Evolutionary conservation across 2,113 vertebrate species (phyloP).

Genomic region (Carollia perspicillata): DNA sequence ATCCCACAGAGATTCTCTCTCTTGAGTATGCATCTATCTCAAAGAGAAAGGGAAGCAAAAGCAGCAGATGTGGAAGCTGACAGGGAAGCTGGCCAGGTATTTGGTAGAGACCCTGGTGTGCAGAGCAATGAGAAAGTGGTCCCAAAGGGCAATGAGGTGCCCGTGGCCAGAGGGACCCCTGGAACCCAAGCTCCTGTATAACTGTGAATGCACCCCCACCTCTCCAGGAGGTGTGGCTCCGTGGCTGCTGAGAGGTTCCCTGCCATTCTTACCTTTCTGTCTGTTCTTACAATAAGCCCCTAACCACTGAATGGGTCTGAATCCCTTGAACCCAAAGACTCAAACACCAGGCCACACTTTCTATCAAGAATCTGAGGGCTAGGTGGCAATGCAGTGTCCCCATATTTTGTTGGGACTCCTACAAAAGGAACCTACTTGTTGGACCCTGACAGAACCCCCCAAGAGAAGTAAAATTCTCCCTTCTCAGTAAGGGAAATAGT

Average conservation of each 20-base stretch:
- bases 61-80: not conserved
- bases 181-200: not conserved
- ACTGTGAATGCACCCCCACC: fast-evolving
- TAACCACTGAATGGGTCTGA: not conserved
- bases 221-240: not conserved
- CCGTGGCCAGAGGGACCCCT: too few relatives aligned
- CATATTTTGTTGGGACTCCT: not conserved
- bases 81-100: not conserved
- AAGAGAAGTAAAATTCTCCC: not conserved
- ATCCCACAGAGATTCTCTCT: not conserved
- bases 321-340: not conserved
- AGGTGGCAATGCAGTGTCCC: not conserved
- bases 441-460: not conserved
- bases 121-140: not conserved
- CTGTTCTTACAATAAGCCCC: not conserved
- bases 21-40: not conserved
- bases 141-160: not conserved
- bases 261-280: not conserved
- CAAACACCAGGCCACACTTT: not conserved
- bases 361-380: not conserved
- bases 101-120: not conserved
- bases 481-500: not conserved
- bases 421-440: not conserved
- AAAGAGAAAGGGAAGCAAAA: not conserved
- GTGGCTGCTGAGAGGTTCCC: not conserved